phyloP scores from a whole-genome alignment of 2,797 vertebrate genomes.

The Hydrolagus colliei region DNA sequence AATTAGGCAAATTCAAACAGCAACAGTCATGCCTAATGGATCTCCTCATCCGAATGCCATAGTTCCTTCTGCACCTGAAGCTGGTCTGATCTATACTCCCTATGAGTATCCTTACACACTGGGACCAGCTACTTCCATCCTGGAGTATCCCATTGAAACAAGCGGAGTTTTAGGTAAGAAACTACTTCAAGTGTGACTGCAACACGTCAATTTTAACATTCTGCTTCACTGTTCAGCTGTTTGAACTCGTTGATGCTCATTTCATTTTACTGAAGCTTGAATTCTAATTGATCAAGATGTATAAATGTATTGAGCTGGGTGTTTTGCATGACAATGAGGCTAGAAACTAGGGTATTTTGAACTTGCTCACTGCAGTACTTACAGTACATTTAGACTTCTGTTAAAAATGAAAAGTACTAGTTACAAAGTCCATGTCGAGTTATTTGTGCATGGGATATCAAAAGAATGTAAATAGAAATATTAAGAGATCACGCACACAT shows the following conservation, averaged over 20 bases:
- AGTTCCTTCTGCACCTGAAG: conserved; percentile 82
- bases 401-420: conserved; percentile 2
- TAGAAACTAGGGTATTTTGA: background rate
- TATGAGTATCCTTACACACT: conserved; percentile 96
- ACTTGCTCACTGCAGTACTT: background rate
- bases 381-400: background rate
- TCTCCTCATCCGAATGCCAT: conserved; percentile 83
- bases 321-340: background rate
- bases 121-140: conserved; percentile 89
- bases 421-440: background rate
- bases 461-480: no score
- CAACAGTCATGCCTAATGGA: conserved; percentile 76
- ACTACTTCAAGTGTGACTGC: background rate
- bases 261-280: conserved; percentile 18
- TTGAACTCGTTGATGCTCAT: conserved; percentile 14
- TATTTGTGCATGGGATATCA: background rate
- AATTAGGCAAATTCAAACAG: conserved; percentile 97
- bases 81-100: conserved; percentile 88
- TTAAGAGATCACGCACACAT: background rate
- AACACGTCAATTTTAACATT: conserved; percentile 22
- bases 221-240: background rate
- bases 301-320: conserved; percentile 2
- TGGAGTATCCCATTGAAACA: conserved; percentile 97
- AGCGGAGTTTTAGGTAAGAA: conserved; percentile 94
- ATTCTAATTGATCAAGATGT: background rate